Percentiles rank a stretch among this genome's conserved stretches.
Evolutionary conservation across 2,113 vertebrate species (phyloP).

Genomic region (Caloenas nicobarica): DNA sequence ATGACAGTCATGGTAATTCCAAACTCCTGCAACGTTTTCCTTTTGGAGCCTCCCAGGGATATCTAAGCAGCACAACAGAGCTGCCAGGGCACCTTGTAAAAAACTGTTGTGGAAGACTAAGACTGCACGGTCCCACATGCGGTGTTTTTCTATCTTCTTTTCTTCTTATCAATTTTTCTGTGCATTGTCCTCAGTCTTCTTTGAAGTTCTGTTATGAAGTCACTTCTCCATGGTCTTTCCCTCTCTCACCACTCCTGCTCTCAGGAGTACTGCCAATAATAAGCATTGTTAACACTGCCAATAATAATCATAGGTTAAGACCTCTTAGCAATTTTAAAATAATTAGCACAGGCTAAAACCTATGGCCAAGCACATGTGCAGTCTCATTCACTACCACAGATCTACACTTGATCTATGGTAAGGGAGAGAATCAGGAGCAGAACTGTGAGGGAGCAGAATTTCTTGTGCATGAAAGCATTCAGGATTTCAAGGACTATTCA

Average conservation of each 20-base stretch:
- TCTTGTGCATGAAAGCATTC: neutral
- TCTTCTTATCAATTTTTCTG: neutral
- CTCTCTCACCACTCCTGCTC: neutral
- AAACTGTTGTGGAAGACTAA: neutral
- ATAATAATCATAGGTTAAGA: neutral
- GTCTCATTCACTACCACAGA: neutral
- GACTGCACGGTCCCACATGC: neutral
- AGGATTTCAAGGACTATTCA: neutral
- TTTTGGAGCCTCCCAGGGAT: neutral
- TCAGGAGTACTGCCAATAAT: neutral
- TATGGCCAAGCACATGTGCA: neutral
- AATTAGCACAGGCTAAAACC: neutral
- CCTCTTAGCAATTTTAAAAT: neutral
- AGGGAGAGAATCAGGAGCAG: neutral
- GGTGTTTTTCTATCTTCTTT: neutral
- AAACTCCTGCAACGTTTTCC: neutral
- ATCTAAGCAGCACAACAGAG: neutral
- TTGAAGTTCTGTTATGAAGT: neutral
- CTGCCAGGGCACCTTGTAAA: neutral
- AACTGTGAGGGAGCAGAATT: neutral
- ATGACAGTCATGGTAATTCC: neutral
- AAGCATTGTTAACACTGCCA: neutral
- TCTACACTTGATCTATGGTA: neutral
- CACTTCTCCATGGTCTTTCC: neutral
- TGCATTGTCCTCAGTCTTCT: neutral